Evolutionary conservation across 2,888 invertebrate genomes (phyloP).

Genomic region (Scelioninae gen. 1): DNA sequence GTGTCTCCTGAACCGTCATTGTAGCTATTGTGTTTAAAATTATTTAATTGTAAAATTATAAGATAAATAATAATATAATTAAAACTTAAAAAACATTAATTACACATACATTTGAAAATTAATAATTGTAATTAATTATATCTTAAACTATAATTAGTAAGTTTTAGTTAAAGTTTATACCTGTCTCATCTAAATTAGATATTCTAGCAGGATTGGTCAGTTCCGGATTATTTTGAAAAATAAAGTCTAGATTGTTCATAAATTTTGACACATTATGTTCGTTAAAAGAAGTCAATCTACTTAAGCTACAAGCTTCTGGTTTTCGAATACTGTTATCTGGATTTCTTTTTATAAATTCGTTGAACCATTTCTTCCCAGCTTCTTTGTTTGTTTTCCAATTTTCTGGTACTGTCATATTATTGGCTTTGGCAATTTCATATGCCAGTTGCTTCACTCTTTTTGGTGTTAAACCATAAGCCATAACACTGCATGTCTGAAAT

Average conservation of each 20-base stretch:
- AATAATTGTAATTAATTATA: conserved; percentile 1
- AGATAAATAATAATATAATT: too few species aligned
- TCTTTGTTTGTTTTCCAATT: conserved; percentile 4
- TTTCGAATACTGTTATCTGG: conserved; percentile 3
- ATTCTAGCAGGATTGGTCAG: conserved; percentile 9
- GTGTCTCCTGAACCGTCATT: conserved; percentile 79
- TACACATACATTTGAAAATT: too few species aligned
- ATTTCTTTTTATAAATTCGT: conserved; percentile 7
- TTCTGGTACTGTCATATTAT: conserved; percentile 3
- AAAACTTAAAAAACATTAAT: too few species aligned
- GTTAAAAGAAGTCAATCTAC: conserved; percentile 22
- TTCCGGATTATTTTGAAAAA: background rate
- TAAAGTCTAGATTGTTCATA: conserved; percentile 6
- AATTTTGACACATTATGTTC: conserved; percentile 1
- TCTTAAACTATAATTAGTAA: background rate
- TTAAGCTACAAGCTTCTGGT: conserved; percentile 27
- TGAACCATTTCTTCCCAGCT: conserved; percentile 20
- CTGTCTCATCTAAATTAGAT: conserved; percentile 28
- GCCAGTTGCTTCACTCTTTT: conserved; percentile 9
- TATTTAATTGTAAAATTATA: background rate
- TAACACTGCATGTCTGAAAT: conserved; percentile 21
- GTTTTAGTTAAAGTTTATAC: conserved; percentile 6
- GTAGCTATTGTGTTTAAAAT: conserved; percentile 13
- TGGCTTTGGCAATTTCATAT: conserved; percentile 10
- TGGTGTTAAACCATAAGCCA: conserved; percentile 16